These are phyloP conservation scores for Bungarus multicinctus DNA, from an alignment of 2,113 vertebrate genomes.

Conservation along the genomic window DNA sequence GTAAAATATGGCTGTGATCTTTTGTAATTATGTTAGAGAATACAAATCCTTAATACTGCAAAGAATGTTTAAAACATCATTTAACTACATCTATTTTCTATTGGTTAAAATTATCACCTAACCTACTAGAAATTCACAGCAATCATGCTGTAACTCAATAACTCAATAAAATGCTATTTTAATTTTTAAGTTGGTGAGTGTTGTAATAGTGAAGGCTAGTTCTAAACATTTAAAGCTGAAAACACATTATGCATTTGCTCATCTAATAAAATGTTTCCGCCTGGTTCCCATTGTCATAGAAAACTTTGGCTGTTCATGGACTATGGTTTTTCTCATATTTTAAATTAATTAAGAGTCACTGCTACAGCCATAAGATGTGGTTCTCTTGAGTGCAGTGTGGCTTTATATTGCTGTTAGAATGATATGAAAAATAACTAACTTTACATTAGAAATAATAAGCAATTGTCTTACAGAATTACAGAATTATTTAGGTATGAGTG, in stretches of 20 bases:
- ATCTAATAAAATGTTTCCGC: neutral
- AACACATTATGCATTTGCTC: neutral
- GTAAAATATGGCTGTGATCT: neutral
- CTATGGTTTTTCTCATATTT: neutral
- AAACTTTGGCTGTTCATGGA: neutral
- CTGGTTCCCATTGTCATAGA: neutral
- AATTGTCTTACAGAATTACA: neutral
- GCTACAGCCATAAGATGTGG: neutral
- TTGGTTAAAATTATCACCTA: neutral
- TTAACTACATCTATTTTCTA: neutral
- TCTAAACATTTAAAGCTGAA: neutral
- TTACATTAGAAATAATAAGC: neutral
- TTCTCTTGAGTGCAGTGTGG: neutral
- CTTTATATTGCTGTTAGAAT: neutral
- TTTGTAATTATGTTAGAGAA: constrained; percentile 52
- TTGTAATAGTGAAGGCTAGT: neutral
- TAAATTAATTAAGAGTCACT: neutral
- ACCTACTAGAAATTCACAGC: neutral
- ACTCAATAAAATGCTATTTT: neutral
- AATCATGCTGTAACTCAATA: neutral
- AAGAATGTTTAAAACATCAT: neutral
- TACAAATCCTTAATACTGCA: neutral
- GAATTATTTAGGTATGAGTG: neutral
- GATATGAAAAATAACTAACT: neutral
- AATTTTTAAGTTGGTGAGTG: neutral